Conservation (phyloP, 2,888 invertebrate species). For the Atrina japonica region DNA sequence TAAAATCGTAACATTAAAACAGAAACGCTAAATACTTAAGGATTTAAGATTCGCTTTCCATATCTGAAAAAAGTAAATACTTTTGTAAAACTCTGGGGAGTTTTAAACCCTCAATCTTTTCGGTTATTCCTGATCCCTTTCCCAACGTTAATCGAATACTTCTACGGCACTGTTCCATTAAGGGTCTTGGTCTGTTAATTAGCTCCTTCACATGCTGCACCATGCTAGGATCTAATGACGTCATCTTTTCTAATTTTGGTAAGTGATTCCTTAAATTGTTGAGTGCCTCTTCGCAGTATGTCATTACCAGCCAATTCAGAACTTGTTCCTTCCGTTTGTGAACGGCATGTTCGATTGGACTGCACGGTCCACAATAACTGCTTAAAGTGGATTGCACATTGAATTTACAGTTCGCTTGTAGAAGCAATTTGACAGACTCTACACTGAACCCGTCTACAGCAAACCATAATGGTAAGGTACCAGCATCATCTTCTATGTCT, state of each 20-base stretch:
- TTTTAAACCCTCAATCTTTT: conserved; percentile 56
- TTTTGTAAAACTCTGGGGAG: conserved; percentile 61
- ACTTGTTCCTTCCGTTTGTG: conserved; percentile 66
- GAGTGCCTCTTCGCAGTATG: conserved; percentile 66
- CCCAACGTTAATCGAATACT: conserved; percentile 58
- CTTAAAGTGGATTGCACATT: conserved; percentile 89
- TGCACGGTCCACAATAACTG: conserved; percentile 83
- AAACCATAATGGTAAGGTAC: conserved; percentile 78
- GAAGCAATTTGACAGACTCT: conserved; percentile 62
- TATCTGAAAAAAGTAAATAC: conserved; percentile 64
- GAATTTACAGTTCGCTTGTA: conserved; percentile 95
- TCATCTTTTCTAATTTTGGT: conserved; percentile 38
- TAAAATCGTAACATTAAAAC: too few species aligned
- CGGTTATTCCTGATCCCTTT: conserved; percentile 45
- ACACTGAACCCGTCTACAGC: conserved; percentile 74
- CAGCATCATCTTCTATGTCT: conserved; percentile 72
- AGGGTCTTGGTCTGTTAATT: conserved; percentile 50
- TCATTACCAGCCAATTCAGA: conserved; percentile 63
- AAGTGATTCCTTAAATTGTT: conserved; percentile 46
- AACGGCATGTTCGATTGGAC: conserved; percentile 69
- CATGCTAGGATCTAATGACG: conserved; percentile 31
- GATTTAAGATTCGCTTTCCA: conserved; percentile 50
- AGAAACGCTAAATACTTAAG: too few species aligned
- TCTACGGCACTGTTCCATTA: conserved; percentile 65
- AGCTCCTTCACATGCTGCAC: conserved; percentile 43